Conservation (phyloP, 2,797 vertebrate species). For the Pangasius larnaudii region DNA sequence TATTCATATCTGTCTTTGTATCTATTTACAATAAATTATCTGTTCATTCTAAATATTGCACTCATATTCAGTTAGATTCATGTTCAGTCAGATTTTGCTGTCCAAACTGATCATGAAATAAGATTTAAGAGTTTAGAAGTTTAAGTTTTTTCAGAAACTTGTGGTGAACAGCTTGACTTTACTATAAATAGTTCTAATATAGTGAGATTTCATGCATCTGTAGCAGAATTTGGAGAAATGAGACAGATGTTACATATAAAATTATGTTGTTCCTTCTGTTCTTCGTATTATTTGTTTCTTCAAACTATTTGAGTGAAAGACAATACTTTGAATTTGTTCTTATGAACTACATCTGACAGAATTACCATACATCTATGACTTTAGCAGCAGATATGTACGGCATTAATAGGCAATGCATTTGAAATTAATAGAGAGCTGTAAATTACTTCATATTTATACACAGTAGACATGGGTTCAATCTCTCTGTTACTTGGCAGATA, state of each 20-base stretch:
- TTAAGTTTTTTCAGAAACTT: not conserved
- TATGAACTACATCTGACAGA: slow-evolving; percentile 8
- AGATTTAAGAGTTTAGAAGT: not conserved
- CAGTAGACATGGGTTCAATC: slow-evolving; percentile 69
- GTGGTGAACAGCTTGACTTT: not conserved
- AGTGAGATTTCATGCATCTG: not conserved
- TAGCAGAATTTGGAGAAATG: not conserved
- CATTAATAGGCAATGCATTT: slow-evolving; percentile 71
- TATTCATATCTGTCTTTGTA: not conserved
- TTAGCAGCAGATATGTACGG: slow-evolving; percentile 39
- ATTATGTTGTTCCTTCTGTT: not conserved
- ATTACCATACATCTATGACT: slow-evolving; percentile 2
- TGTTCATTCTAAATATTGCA: not conserved
- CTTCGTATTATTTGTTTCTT: not conserved
- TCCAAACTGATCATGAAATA: not conserved
- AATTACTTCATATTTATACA: slow-evolving; percentile 65
- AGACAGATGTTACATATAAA: slow-evolving; percentile 6
- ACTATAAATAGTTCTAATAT: not conserved
- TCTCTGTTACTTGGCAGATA: slow-evolving; percentile 72
- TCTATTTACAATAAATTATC: not conserved
- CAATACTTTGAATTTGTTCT: not conserved
- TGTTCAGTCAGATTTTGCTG: not conserved
- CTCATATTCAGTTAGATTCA: not conserved
- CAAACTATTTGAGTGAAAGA: not conserved
- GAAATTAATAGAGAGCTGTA: slow-evolving; percentile 75